Evolutionary conservation across 1,140 invertebrate species (phyloP), one percentile per base, ranked within the genome.

Genomic region (Macrotrachela quadricornifera): DNA sequence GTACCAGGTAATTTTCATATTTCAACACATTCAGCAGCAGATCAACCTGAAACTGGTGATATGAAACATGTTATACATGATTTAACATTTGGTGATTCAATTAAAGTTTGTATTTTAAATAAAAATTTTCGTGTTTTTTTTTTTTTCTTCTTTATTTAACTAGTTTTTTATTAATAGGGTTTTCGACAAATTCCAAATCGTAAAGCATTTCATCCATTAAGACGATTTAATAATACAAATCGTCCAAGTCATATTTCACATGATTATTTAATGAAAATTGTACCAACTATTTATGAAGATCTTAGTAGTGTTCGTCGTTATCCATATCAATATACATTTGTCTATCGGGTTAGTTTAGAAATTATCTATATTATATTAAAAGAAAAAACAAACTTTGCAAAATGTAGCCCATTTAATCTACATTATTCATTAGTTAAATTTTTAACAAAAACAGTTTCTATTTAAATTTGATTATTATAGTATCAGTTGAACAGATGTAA

Each of bases 1-100:
- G 71, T 76, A n/a, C 69, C 76, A 51, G 77, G 77, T 38, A 78
- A 78, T 59, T 78, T 78, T 60, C 77, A 78, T 61, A 64, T 78
- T 8, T 77, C 76, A 10, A 78, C 77, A 18, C 77, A 78, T 63
- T 73, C 76, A 10, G 67, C 75, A 15, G 51, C 60, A 14, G 41
- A 59, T 6, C 75, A 77, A 58, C 76, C 75, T 6, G 64, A 69
- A 6, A 57, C 62, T 51, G 71, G 73, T n/a, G 74, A 78, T 57
- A 77, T 78, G 72, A 63, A 67, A 36, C 77, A 78, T 61, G 59
- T 66, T 10, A 74, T 78, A 42, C 73, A 77, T 61, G 69, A 75
- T 59, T 60, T 78, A 11, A 64, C 65, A 3, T 75, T 78, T 64
- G 76, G 76, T 6, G 66, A 71, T 16, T 39, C 21, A 4, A 30